These are phyloP conservation scores for Galaxea fascicularis DNA, from an alignment of 92 coral and sea anemone genomes.

Conservation along the genomic window DNA sequence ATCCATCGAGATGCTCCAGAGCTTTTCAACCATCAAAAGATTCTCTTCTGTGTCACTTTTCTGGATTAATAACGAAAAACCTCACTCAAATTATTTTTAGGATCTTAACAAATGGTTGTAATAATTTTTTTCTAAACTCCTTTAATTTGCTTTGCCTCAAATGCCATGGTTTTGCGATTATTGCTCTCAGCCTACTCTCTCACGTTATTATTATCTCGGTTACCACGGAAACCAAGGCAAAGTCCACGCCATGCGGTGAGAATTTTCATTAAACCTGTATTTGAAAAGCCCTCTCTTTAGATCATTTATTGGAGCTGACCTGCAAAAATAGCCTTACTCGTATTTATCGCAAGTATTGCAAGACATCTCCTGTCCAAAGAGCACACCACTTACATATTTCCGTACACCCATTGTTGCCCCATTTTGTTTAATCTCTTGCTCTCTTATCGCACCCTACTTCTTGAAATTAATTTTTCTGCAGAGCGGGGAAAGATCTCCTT, in stretches of 20 bases:
- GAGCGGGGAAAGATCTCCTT: constrained; percentile 81
- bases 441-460: constrained; percentile 54
- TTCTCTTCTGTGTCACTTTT: not conserved
- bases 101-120: constrained; percentile 4
- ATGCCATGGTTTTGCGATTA: constrained; percentile 20
- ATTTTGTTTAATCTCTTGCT: constrained; percentile 34
- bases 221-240: constrained; percentile 36
- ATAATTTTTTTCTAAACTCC: constrained; percentile 29
- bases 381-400: constrained; percentile 39
- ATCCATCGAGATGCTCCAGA: not conserved
- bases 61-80: not conserved
- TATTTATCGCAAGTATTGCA: constrained; percentile 46
- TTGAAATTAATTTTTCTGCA: constrained; percentile 77
- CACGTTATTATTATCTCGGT: constrained; percentile 25
- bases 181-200: constrained; percentile 16
- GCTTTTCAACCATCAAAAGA: not conserved
- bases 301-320: constrained; percentile 18
- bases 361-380: constrained; percentile 28
- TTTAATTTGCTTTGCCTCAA: constrained; percentile 7
- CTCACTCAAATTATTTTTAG: constrained; percentile 3
- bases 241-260: constrained; percentile 53
- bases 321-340: constrained; percentile 18
- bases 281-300: constrained; percentile 27
- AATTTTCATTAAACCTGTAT: constrained; percentile 34
- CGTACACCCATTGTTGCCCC: constrained; percentile 36